phyloP scores from a whole-genome alignment of 2,113 vertebrate genomes.

The Eublepharis macularius region DNA sequence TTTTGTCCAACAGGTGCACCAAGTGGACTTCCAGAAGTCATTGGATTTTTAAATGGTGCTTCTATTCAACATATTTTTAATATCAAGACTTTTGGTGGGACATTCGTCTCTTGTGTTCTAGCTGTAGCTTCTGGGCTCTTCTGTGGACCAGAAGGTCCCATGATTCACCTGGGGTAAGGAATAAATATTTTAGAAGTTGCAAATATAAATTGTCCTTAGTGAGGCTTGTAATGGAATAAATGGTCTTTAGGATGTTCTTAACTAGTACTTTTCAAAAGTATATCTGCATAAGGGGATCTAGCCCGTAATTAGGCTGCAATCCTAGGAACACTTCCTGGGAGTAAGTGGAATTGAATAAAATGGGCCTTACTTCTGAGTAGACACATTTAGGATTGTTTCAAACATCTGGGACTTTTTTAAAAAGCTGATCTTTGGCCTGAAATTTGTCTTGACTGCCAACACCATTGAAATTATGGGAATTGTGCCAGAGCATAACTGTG shows the following conservation, averaged over 20 bases:
- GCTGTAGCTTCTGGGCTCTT: slow-evolving; percentile 57
- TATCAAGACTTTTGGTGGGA: slow-evolving; percentile 56
- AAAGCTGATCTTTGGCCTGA: no score
- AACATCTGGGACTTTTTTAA: no score
- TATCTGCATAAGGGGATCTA: neutral
- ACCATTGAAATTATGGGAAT: no score
- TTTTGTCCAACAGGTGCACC: slow-evolving; percentile 51
- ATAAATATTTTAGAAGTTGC: neutral
- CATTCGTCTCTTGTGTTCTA: slow-evolving; percentile 51
- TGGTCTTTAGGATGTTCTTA: neutral
- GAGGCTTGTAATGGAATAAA: no score
- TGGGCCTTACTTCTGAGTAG: no score
- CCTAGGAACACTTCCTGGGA: no score
- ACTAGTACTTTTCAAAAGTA: neutral
- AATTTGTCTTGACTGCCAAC: no score
- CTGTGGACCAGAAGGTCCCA: slow-evolving; percentile 60
- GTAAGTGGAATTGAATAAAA: no score
- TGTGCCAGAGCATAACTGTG: no score
- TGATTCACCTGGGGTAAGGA: slow-evolving; percentile 61
- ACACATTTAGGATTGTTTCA: no score
- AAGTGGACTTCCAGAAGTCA: slow-evolving; percentile 57
- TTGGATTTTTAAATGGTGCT: slow-evolving; percentile 59
- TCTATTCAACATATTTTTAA: slow-evolving; percentile 61
- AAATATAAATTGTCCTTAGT: neutral
- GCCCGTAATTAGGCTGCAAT: no score